A percentile compares a stretch with the other conserved stretches of the same genome.
These are phyloP conservation scores for Tolmerus cingulatus DNA, from an alignment of 2,888 invertebrate genomes.

Conservation along the genomic window DNA sequence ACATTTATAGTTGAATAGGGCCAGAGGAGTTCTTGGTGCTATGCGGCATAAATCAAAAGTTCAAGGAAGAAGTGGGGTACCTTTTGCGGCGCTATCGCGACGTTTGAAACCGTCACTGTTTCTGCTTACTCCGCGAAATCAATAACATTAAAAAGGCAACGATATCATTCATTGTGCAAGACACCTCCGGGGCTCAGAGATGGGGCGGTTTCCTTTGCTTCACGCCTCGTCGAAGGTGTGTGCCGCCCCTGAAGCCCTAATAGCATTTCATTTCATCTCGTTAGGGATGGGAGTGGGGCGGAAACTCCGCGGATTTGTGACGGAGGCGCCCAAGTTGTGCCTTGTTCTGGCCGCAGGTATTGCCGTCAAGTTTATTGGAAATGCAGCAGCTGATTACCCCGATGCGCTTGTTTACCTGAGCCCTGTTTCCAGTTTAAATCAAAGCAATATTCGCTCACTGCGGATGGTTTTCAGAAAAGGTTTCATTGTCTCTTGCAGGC, in stretches of 20 bases:
- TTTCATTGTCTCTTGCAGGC: constrained; percentile 43
- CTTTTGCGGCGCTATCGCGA: neutral
- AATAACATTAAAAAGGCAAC: neutral
- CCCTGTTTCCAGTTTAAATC: neutral
- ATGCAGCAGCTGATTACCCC: neutral
- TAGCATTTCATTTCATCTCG: neutral
- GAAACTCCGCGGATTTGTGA: neutral
- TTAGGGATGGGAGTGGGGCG: neutral
- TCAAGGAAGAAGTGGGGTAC: neutral
- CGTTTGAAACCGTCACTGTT: neutral
- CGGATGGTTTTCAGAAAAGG: neutral
- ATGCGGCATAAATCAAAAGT: neutral
- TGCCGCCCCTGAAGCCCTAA: neutral
- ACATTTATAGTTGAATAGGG: neutral
- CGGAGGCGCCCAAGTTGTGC: neutral
- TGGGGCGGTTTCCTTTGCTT: neutral
- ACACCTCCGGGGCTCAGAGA: neutral
- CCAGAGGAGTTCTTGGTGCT: neutral
- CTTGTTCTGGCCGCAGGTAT: neutral
- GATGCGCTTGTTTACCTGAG: neutral
- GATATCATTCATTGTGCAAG: neutral
- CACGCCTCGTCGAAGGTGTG: neutral
- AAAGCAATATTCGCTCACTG: neutral
- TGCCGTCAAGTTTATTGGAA: neutral
- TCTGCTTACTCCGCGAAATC: neutral